Conservation (phyloP, 2,113 vertebrate species). For the Cyprinodon brontotheroides region DNA sequence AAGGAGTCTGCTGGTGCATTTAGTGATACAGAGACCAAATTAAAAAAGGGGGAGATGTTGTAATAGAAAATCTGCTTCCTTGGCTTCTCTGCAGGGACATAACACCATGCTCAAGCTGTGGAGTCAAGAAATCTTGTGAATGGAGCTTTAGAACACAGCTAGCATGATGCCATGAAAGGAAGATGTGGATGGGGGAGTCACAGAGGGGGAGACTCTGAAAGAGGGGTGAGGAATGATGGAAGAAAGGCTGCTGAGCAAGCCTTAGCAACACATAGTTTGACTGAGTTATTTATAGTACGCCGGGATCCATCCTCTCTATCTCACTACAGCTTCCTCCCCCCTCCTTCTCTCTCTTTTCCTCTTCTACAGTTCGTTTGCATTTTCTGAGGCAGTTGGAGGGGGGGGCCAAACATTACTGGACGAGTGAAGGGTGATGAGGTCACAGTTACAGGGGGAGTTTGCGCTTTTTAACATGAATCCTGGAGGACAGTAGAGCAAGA, state of each 20-base stretch:
- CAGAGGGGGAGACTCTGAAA: conserved; percentile 29
- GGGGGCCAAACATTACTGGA: conserved; percentile 6
- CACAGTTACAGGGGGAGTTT: conserved; percentile 15
- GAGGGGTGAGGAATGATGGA: conserved; percentile 60
- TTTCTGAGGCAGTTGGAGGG: conserved; percentile 55
- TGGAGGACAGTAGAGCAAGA: neutral
- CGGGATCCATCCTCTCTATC: conserved; percentile 65
- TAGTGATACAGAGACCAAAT: neutral
- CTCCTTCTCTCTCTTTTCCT: neutral
- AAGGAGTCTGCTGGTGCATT: neutral
- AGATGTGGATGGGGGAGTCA: neutral
- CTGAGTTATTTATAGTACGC: conserved; percentile 82
- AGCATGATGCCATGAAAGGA: conserved; percentile 22
- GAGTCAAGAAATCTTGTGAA: conserved; percentile 54
- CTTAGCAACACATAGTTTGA: conserved; percentile 83
- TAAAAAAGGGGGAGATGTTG: neutral
- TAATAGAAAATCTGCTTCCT: neutral
- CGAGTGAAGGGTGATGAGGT: conserved; percentile 42
- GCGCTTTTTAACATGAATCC: neutral
- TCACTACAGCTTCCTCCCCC: conserved; percentile 52
- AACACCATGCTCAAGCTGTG: neutral
- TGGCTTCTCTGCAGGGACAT: neutral
- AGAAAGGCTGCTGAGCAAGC: conserved; percentile 72
- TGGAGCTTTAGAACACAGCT: conserved; percentile 34
- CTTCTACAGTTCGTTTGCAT: conserved; percentile 55